Evolutionary conservation across 2,113 vertebrate species (phyloP).

Genomic region (Pseudois nayaur): DNA sequence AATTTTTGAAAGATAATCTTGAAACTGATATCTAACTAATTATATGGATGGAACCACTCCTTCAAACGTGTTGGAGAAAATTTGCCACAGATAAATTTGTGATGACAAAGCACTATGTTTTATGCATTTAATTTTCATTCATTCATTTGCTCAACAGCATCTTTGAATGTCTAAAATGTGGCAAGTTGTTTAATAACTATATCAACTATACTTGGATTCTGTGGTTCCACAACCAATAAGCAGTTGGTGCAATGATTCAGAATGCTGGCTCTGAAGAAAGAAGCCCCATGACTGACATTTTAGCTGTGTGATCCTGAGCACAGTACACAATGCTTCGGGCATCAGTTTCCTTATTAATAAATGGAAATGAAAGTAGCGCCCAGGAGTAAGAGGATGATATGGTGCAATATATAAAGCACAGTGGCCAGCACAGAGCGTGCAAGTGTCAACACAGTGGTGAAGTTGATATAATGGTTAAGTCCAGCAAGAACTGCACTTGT

Average conservation of each 20-base stretch:
- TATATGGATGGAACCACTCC: neutral
- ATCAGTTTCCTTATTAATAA: neutral
- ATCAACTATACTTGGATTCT: neutral
- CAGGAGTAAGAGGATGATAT: neutral
- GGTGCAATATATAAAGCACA: neutral
- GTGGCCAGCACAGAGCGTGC: too few relatives aligned
- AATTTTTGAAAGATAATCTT: neutral
- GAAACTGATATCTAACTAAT: neutral
- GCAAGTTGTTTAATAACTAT: neutral
- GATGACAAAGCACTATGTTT: neutral
- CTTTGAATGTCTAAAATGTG: neutral
- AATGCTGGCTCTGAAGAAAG: neutral
- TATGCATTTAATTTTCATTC: neutral
- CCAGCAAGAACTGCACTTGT: neutral
- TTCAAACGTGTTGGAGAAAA: neutral
- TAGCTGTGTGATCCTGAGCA: neutral
- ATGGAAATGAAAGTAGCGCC: neutral
- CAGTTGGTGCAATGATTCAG: neutral
- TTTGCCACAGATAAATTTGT: neutral
- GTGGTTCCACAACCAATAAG: neutral
- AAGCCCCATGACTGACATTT: neutral
- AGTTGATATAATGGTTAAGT: neutral
- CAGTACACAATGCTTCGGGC: neutral
- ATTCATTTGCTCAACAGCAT: neutral
- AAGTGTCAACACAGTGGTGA: neutral